Conservation (phyloP, 2,797 vertebrate genomes). For the Sparidentex hasta region DNA sequence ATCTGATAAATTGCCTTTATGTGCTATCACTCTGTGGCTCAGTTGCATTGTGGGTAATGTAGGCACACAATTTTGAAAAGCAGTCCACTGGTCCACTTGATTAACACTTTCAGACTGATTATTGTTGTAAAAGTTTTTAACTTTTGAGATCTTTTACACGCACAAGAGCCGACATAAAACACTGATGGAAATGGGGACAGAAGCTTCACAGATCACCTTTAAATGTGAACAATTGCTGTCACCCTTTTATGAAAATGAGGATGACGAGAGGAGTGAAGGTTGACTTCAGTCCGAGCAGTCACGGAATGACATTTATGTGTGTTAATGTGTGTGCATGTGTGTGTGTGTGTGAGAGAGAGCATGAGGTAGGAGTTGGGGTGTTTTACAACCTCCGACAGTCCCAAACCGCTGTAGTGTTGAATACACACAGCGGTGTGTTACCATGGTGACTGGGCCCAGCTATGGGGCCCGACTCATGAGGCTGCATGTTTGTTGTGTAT, state of each 20-base stretch:
- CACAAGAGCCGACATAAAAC: too few species aligned
- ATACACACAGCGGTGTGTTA: conserved; percentile 84
- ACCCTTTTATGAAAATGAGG: conserved; percentile 17
- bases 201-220: too few species aligned
- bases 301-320: conserved; percentile 41
- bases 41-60: too few species aligned
- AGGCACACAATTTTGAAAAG: too few species aligned
- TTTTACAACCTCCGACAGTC: conserved; percentile 75
- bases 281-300: conserved; percentile 2
- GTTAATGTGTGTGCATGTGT: conserved; percentile 21
- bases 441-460: conserved; percentile 88
- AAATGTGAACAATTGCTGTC: too few species aligned
- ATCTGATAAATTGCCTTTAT: too few species aligned
- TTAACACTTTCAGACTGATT: too few species aligned
- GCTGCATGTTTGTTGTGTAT: conserved; percentile 58
- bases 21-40: too few species aligned
- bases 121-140: too few species aligned
- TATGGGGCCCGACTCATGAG: conserved; percentile 80
- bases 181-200: too few species aligned
- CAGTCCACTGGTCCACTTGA: too few species aligned
- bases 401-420: conserved; percentile 84
- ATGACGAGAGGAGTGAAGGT: conserved; percentile 7
- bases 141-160: too few species aligned
- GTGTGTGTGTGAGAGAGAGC: conserved; percentile 25
- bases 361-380: conserved; percentile 52